Evolutionary conservation across 2,797 vertebrate genomes (phyloP).

Genomic region (Peromyscus melanophrys): DNA sequence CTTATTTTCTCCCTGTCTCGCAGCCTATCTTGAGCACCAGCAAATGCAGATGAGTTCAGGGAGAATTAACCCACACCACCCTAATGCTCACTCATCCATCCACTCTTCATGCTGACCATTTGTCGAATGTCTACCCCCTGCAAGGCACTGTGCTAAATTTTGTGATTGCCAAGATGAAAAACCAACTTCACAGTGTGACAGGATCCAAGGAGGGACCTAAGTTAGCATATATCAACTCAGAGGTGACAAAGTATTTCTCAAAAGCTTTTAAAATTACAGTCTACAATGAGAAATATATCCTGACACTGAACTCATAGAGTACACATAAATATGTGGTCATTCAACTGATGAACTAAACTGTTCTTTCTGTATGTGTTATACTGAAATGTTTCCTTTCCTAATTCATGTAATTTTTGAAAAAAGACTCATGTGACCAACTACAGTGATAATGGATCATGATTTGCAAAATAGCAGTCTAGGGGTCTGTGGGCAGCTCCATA

Average conservation of each 20-base stretch:
- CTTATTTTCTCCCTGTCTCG: constrained; percentile 70
- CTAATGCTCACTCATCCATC: neutral
- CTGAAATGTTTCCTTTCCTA: neutral
- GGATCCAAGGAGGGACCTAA: neutral
- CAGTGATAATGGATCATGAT: neutral
- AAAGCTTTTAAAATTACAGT: neutral
- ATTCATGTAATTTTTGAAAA: constrained; percentile 35
- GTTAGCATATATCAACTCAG: neutral
- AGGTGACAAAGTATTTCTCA: constrained; percentile 1
- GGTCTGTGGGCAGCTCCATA: neutral
- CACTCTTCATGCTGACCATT: neutral
- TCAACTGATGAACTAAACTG: neutral
- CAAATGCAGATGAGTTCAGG: constrained; percentile 60
- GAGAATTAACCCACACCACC: constrained; percentile 31
- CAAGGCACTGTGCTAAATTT: constrained; percentile 7
- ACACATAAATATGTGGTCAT: neutral
- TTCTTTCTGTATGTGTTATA: neutral
- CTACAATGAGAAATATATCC: constrained; percentile 18
- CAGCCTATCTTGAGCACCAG: constrained; percentile 41
- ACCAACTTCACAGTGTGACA: neutral
- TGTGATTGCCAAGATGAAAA: neutral
- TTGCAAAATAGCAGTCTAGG: constrained; percentile 2
- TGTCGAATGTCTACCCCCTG: neutral
- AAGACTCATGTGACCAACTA: neutral
- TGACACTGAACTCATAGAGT: neutral